phyloP scores from a whole-genome alignment of 2,113 vertebrate genomes.

The Coracopsis vasa region DNA sequence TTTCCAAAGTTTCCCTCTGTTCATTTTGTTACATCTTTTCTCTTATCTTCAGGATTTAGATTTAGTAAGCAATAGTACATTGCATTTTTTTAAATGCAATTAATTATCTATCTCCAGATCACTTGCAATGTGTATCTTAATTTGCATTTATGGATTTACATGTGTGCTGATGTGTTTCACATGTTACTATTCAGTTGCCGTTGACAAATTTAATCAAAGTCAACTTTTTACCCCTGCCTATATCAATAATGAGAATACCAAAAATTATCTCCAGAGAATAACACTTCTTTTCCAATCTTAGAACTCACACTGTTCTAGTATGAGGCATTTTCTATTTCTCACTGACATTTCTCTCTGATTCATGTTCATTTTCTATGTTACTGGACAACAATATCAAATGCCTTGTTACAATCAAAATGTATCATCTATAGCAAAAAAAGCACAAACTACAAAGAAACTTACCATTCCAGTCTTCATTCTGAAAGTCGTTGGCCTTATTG shows the following conservation, averaged over 20 bases:
- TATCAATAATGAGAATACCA: not conserved
- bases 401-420: not conserved
- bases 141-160: not conserved
- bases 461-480: not conserved
- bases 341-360: not conserved
- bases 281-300: not conserved
- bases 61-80: not conserved
- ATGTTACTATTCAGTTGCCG: not conserved
- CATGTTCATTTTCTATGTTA: not conserved
- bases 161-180: not conserved
- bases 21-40: not conserved
- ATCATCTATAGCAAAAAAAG: not conserved
- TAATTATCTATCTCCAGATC: not conserved
- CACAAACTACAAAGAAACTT: not conserved
- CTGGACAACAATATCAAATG: not conserved
- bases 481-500: not conserved
- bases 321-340: not conserved
- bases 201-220: not conserved
- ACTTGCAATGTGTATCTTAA: not conserved
- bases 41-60: not conserved
- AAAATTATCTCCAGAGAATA: not conserved
- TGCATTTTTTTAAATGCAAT: not conserved
- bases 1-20: not conserved
- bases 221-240: not conserved
- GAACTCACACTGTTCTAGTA: not conserved